These are phyloP conservation scores for Syrphus vitripennis DNA, from an alignment of 2,888 invertebrate genomes.

Conservation along the genomic window DNA sequence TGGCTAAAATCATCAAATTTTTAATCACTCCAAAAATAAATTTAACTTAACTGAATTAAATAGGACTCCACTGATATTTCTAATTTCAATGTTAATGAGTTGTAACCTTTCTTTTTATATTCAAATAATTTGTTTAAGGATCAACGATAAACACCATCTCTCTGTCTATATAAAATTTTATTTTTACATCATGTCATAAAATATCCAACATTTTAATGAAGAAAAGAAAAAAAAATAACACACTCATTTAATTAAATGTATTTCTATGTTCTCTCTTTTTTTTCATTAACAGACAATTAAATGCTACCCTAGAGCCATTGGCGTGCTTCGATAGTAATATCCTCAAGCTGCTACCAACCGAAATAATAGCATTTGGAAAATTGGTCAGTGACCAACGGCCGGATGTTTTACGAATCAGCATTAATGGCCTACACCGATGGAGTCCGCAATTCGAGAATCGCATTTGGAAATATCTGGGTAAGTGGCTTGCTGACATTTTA, in stretches of 20 bases:
- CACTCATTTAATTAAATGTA: slow-evolving; percentile 50
- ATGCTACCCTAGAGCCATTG: slow-evolving; percentile 79
- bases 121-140: background rate
- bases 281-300: slow-evolving; percentile 78
- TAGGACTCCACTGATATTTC: background rate
- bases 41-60: background rate
- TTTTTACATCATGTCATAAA: background rate
- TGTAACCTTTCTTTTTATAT: background rate
- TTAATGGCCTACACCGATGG: slow-evolving; percentile 80
- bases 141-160: background rate
- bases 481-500: slow-evolving; percentile 71
- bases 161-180: background rate
- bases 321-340: slow-evolving; percentile 79
- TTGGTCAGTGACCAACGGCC: slow-evolving; percentile 74
- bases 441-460: slow-evolving; percentile 79
- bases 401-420: slow-evolving; percentile 79
- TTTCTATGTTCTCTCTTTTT: slow-evolving; percentile 47
- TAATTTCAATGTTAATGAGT: background rate
- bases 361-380: slow-evolving; percentile 81
- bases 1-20: background rate
- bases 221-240: background rate
- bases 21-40: background rate
- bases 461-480: slow-evolving; percentile 81
- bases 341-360: slow-evolving; percentile 80
- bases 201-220: background rate